phyloP scores from a whole-genome alignment of 2,888 invertebrate species.

The Drosophila eohydei region DNA sequence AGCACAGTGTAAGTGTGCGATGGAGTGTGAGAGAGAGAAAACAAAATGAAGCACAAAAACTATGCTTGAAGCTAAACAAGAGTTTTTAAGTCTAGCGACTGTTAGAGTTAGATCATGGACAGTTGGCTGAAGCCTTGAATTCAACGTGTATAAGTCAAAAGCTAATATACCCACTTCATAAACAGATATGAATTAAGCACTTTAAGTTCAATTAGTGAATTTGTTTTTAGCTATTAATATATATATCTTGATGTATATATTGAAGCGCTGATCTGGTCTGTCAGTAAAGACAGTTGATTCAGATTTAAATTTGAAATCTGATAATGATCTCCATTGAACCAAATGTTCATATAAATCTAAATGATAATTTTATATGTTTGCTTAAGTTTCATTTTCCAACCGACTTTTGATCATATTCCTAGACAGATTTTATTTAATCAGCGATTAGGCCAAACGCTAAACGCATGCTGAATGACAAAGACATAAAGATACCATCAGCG shows the following conservation, averaged over 20 bases:
- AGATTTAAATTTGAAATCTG: neutral
- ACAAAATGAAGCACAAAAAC: conserved; percentile 15
- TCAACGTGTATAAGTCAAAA: neutral
- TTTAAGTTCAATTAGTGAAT: neutral
- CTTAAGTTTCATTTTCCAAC: conserved; percentile 9
- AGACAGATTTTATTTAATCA: conserved; percentile 1
- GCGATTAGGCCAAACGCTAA: conserved; percentile 14
- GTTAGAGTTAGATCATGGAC: neutral
- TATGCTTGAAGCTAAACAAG: conserved; percentile 18
- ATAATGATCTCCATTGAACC: neutral
- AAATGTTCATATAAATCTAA: neutral
- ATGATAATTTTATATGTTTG: neutral
- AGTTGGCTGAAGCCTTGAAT: neutral
- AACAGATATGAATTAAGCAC: neutral
- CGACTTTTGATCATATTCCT: neutral
- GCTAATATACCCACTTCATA: neutral
- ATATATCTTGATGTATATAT: neutral
- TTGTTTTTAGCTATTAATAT: neutral
- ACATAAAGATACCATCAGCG: conserved; percentile 46
- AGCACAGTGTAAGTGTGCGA: conserved; percentile 1
- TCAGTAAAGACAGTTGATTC: too few species aligned
- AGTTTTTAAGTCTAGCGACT: neutral
- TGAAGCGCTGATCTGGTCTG: too few species aligned
- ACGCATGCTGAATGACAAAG: conserved; percentile 34
- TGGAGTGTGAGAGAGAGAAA: neutral